Evolutionary conservation across 2,797 vertebrate species (phyloP), one percentile per base, ranked within the genome.

Genomic region (Corythornis leucogaster): DNA sequence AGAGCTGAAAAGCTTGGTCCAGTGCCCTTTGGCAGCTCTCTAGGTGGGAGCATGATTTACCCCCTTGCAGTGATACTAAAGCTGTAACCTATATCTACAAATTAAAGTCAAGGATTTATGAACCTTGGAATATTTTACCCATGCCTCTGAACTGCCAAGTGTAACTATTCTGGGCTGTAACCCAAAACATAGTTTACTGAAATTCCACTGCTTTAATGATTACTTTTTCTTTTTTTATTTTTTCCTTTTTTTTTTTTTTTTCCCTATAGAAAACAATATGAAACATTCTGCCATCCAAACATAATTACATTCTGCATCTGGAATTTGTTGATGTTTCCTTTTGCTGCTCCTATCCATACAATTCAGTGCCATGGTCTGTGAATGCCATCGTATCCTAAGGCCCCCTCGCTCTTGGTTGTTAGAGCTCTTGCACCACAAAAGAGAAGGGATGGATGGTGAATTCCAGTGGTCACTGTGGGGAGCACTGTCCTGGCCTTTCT

Each of bases 181-280:
- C 93, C 96, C 96, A 96, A 93, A 95, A 93, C 85, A 93, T 57
- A 96, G 95, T 96, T 96, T 96, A 92, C 94, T 96, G 93, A 96
- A 96, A 96, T 96, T 96, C 96, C 95, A 93, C 88, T 92, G 90
- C 93, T 94, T 96, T 94, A 93, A 96, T 93, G 94, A 92, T 89
- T 75, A 64, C 74, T 79, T 89, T 92, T 94, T 94, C 71, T 83
- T 87, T 59, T 24, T 92, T 95, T 94, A 71, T 80, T 85, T 51
- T 25, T 54, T 31, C 38, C 38, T 15, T 40, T 92, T 95, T 94
- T 76, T 80, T 82, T 51, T 82, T 51, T 25, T 54, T 31, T 15
- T 21, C 38, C 87, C 91, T 93, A 81, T 91, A 96, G 94, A 96
- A 96, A 96, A 96, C 95, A 96, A 94, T 96, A 95, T 93, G 94